Evolutionary conservation across 2,797 vertebrate species (phyloP).

Genomic region (Cyclopterus lumpus): DNA sequence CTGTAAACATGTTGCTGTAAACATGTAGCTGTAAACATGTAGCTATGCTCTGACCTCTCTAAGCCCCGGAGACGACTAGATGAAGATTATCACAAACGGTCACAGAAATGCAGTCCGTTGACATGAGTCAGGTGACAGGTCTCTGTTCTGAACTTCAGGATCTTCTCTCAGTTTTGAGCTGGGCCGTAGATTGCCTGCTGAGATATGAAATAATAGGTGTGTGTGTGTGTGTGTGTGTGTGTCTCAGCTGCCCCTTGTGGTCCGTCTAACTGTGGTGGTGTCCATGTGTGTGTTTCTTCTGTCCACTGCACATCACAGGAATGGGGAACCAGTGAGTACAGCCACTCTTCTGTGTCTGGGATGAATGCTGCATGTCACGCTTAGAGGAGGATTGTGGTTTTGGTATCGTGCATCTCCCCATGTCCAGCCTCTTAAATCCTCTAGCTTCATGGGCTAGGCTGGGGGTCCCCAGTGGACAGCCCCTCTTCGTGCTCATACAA

Average conservation of each 20-base stretch:
- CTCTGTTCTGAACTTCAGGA: constrained; percentile 15
- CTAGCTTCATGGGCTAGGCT: constrained; percentile 53
- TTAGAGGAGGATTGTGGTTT: constrained; percentile 55
- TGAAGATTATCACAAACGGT: constrained; percentile 2
- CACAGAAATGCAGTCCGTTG: constrained; percentile 11
- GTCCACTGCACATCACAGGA: constrained; percentile 84
- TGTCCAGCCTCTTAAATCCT: constrained; percentile 60
- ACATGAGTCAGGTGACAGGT: background rate
- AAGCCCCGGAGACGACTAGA: background rate
- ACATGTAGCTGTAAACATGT: too few relatives aligned
- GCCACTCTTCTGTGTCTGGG: constrained; percentile 69
- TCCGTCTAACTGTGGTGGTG: constrained; percentile 53
- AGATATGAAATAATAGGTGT: constrained; percentile 8
- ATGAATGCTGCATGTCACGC: constrained; percentile 83
- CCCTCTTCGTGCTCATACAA: constrained; percentile 46
- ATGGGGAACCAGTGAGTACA: constrained; percentile 91
- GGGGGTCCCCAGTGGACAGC: constrained; percentile 47
- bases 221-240: too few relatives aligned
- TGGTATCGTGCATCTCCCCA: constrained; percentile 54
- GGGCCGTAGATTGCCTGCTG: constrained; percentile 10
- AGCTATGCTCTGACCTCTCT: background rate
- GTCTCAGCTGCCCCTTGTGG: too few relatives aligned
- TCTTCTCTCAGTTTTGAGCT: constrained; percentile 6
- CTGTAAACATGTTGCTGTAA: too few relatives aligned
- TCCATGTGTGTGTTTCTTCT: constrained; percentile 78